Evolutionary conservation across 1,140 invertebrate species (phyloP).

Genomic region (Aphelinus certus): DNA sequence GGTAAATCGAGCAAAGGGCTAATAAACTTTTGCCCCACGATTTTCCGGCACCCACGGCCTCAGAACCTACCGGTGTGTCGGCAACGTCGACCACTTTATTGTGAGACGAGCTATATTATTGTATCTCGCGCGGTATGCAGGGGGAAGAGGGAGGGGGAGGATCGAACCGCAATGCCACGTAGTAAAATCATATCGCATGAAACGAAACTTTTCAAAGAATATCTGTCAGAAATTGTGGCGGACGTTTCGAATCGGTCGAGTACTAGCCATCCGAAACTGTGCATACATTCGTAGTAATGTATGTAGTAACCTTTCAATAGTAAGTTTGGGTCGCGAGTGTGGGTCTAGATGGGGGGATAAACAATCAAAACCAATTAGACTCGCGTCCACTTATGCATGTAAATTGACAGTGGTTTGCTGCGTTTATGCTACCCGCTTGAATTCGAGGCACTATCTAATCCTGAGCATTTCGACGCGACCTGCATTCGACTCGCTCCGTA

Average conservation of each 20-base stretch:
- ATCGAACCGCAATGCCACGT: too few relatives aligned
- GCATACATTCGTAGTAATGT: slow-evolving; percentile 20
- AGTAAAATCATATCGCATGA: neutral
- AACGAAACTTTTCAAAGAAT: too few relatives aligned
- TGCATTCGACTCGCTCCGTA: neutral
- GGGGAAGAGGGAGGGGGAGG: too few relatives aligned
- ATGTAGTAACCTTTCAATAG: neutral
- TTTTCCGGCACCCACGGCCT: neutral
- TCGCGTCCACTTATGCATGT: slow-evolving; percentile 18
- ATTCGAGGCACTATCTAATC: neutral
- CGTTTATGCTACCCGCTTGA: slow-evolving; percentile 15
- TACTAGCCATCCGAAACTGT: too few relatives aligned
- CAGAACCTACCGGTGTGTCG: too few relatives aligned
- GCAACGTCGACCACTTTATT: too few relatives aligned
- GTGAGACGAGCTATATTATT: too few relatives aligned
- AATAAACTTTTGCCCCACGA: neutral
- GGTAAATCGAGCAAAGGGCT: neutral
- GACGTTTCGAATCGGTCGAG: too few relatives aligned
- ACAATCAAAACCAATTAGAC: slow-evolving; percentile 25
- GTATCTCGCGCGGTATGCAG: too few relatives aligned
- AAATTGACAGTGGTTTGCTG: slow-evolving; percentile 25
- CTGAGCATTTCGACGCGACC: slow-evolving; percentile 15
- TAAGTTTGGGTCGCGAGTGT: neutral
- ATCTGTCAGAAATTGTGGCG: too few relatives aligned
- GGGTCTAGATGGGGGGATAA: slow-evolving; percentile 1